Conservation (phyloP, 2,113 vertebrate genomes). For the Etia nguti region DNA sequence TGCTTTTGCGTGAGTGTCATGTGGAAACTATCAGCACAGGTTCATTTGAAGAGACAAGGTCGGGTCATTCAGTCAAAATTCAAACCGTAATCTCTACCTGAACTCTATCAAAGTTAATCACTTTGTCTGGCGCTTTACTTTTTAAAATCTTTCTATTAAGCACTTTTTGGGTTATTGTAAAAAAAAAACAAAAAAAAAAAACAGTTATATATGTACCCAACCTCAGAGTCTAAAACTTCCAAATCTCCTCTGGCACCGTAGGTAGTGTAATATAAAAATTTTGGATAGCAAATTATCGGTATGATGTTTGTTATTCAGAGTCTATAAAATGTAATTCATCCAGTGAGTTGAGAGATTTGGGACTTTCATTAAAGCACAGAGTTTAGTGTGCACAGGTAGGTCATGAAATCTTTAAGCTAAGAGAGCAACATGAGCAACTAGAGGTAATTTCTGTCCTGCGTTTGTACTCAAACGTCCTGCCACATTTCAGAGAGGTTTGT, state of each 20-base stretch:
- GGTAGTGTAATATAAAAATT: not conserved
- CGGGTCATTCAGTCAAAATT: constrained; percentile 6
- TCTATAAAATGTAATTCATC: not conserved
- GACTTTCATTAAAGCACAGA: not conserved
- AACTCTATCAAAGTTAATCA: not conserved
- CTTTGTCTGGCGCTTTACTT: not conserved
- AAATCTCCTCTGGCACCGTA: not conserved
- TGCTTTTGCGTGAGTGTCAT: not conserved
- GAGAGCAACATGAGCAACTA: not conserved
- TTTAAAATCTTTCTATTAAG: not conserved
- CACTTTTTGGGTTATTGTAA: not conserved
- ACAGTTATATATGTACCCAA: not conserved
- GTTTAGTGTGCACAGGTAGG: not conserved
- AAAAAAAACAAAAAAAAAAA: not conserved
- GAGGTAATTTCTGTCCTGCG: not conserved
- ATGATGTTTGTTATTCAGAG: not conserved
- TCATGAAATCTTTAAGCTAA: not conserved
- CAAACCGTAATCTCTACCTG: not conserved
- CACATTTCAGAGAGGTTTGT: not conserved
- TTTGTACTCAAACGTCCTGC: not conserved
- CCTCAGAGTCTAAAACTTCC: not conserved
- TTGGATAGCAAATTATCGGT: not conserved
- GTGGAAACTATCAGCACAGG: constrained; percentile 12
- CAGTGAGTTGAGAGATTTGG: not conserved
- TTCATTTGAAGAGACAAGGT: constrained; percentile 32